Evolutionary conservation across 1,140 invertebrate species (phyloP), one percentile per base, ranked within the genome.

Genomic region (Thaumatotibia leucotreta): DNA sequence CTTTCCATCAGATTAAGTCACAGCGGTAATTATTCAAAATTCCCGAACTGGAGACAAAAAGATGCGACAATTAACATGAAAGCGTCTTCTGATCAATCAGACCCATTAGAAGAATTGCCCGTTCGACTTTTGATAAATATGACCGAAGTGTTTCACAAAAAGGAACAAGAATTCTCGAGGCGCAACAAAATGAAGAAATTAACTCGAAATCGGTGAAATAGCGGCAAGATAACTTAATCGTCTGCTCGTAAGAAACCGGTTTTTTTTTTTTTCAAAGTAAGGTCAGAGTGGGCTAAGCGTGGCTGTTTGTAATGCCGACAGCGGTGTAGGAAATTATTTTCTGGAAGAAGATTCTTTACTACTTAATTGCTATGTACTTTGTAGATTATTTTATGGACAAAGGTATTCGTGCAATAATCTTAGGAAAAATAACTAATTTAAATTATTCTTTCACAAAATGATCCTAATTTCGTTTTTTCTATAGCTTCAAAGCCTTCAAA

Each of bases 181-280:
- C 73, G 74, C 77, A 79, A 82, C 77, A 86, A 84, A 88, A 88
- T 88, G 82, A 89, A 89, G 83, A 89, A 89, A 89, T 89, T 89
- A 86, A 87, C 81, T 82, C 73, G 74, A 79, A 87, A 89, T 86
- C 83, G 77, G 81, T 89, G 78, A 82, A 87, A 87, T 83, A 81
- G 71, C 78, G 76, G 79, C 69, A 73, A 79, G 86, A 89, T 89
- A 79, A 84, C 85, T 86, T 88, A 89, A 86, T 88, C 85, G 82
- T 61, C 69, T 65, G 33, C 65, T 72, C 70, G 66, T 49, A 61
- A 27, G 32, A 69, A 82, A 88, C 83, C 79, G 80, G 85, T 86
- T 74, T 58, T 65, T 65, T n/a, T n/a, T n/a, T 62, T 62, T 63
- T 67, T 62, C 61, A 52, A 50, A n/a, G 61, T 52, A 39, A 67